A percentile compares a stretch with the other conserved stretches of the same genome.
These are phyloP conservation scores for Cyrtodaria siliqua DNA, from an alignment of 2,888 invertebrate genomes.

Conservation along the genomic window DNA sequence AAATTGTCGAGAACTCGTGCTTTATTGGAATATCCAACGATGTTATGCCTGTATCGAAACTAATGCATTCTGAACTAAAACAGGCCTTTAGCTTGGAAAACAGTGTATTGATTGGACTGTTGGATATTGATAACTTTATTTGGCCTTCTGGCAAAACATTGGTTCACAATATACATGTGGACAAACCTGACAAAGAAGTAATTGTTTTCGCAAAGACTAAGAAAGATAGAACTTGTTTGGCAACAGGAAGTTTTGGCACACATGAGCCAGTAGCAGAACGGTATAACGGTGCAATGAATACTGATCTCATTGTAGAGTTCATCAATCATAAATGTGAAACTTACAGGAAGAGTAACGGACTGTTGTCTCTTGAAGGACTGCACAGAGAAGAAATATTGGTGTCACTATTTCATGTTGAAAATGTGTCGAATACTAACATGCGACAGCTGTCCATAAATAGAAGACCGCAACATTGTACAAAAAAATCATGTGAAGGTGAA, in stretches of 20 bases:
- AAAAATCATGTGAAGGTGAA: conserved; percentile 22
- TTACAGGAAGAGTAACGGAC: conserved; percentile 70
- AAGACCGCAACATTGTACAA: conserved; percentile 6
- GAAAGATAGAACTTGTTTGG: conserved; percentile 74
- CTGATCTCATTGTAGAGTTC: conserved; percentile 63
- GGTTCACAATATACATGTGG: conserved; percentile 6
- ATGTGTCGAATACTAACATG: conserved; percentile 62
- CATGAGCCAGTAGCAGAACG: conserved; percentile 29
- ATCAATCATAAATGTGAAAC: conserved; percentile 77
- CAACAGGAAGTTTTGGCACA: conserved; percentile 25
- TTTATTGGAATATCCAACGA: conserved; percentile 46
- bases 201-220: conserved; percentile 57
- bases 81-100: conserved; percentile 60
- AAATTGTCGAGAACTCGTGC: conserved; percentile 43
- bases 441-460: conserved; percentile 9
- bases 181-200: conserved; percentile 19
- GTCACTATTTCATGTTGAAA: conserved; percentile 71
- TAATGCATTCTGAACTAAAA: conserved; percentile 43
- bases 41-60: neutral
- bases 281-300: conserved; percentile 48
- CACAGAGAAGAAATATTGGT: conserved; percentile 75
- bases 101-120: conserved; percentile 54
- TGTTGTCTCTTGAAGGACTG: conserved; percentile 68
- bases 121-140: conserved; percentile 44
- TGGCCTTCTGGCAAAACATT: conserved; percentile 60